phyloP scores from a whole-genome alignment of 1,140 invertebrate genomes.

The Caenorhabditis brenneri region DNA sequence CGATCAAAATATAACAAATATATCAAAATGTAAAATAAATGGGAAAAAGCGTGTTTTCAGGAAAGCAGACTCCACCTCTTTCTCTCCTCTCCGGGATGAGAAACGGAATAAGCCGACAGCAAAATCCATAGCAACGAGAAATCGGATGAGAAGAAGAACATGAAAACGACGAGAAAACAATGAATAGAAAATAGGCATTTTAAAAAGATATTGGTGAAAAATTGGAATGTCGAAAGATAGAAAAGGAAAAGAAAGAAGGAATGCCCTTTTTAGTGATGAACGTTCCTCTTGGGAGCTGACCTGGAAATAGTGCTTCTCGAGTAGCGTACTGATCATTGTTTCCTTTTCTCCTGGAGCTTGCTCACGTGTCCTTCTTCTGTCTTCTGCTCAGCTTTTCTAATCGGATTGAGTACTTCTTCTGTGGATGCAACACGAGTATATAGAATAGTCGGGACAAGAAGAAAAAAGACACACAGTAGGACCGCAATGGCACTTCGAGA shows the following conservation, averaged over 20 bases:
- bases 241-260: not conserved
- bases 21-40: no score
- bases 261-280: slow-evolving; percentile 24
- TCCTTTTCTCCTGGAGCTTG: not conserved
- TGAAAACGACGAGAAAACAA: not conserved
- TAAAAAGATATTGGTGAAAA: not conserved
- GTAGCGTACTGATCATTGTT: slow-evolving; percentile 33
- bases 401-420: slow-evolving; percentile 38
- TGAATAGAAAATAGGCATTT: not conserved
- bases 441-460: not conserved
- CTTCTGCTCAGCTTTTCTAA: slow-evolving; percentile 7
- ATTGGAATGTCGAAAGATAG: not conserved
- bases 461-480: not conserved
- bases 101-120: not conserved
- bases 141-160: slow-evolving; percentile 1
- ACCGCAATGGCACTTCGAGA: slow-evolving; percentile 18
- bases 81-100: not conserved
- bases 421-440: not conserved
- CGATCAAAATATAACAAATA: no score
- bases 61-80: not conserved
- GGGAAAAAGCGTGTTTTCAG: not conserved
- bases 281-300: slow-evolving; percentile 40
- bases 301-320: slow-evolving; percentile 42
- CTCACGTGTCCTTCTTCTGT: slow-evolving; percentile 6
- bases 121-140: slow-evolving; percentile 19